A percentile compares a stretch with the other conserved stretches of the same genome.
Conservation (phyloP, 1,140 invertebrate genomes). For the Macrocentrus cingulum region DNA sequence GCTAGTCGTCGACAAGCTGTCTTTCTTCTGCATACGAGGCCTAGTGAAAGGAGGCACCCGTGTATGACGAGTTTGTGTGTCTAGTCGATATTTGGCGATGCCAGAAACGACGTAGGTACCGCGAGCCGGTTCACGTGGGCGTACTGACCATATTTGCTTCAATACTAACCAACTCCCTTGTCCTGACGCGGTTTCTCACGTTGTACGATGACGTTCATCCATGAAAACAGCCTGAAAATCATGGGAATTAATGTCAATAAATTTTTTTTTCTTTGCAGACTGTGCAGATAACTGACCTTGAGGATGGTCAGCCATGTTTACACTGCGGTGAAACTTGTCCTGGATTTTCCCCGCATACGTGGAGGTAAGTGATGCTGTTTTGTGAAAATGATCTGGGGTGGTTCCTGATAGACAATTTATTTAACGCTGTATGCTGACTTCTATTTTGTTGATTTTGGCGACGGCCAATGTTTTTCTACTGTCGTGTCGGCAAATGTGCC, state of each 20-base stretch:
- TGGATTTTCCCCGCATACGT: slow-evolving; percentile 78
- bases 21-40: no score
- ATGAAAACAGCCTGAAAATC: not conserved
- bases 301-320: slow-evolving; percentile 81
- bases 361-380: slow-evolving; percentile 69
- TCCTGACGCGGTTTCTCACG: slow-evolving; percentile 13
- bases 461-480: not conserved
- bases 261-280: slow-evolving; percentile 62
- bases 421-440: no score
- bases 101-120: slow-evolving; percentile 29
- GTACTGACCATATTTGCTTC: slow-evolving; percentile 44
- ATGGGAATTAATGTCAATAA: slow-evolving; percentile 5
- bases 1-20: no score
- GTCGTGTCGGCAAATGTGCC: slow-evolving; percentile 1
- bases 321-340: slow-evolving; percentile 77
- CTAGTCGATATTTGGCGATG: slow-evolving; percentile 55
- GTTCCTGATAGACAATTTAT: not conserved
- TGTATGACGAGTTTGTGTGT: slow-evolving; percentile 27
- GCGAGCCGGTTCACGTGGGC: slow-evolving; percentile 42
- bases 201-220: slow-evolving; percentile 4
- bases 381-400: not conserved
- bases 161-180: slow-evolving; percentile 14
- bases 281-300: slow-evolving; percentile 78
- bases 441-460: slow-evolving; percentile 11
- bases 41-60: not conserved